Conservation (phyloP, 2,113 vertebrate species). For the Notechis scutatus region DNA sequence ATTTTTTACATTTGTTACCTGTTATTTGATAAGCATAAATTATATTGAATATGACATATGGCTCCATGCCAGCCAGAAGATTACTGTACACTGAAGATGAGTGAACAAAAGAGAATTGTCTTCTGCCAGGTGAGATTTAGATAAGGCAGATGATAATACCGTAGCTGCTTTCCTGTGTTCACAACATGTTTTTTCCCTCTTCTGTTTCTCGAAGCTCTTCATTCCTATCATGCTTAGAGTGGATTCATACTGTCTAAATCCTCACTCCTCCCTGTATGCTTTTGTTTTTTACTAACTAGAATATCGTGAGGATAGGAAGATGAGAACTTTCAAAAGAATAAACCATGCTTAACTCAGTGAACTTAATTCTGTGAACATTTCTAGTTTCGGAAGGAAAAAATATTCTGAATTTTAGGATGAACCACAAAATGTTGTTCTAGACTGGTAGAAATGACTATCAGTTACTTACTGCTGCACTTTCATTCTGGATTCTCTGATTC, state of each 20-base stretch:
- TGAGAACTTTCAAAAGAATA: neutral
- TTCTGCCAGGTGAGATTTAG: neutral
- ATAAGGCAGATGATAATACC: neutral
- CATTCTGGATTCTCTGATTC: conserved; percentile 59
- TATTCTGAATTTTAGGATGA: neutral
- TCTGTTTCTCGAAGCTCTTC: neutral
- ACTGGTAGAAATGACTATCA: neutral
- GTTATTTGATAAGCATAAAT: neutral
- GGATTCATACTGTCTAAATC: neutral
- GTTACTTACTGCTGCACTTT: conserved; percentile 59
- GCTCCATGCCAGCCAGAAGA: neutral
- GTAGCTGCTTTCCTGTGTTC: neutral
- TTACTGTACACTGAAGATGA: neutral
- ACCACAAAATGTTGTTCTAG: neutral
- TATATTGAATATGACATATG: neutral
- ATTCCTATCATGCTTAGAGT: neutral
- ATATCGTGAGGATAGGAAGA: neutral
- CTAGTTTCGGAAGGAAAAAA: neutral
- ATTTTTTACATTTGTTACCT: neutral
- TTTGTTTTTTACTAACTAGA: neutral
- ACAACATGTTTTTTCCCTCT: neutral
- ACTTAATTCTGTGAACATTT: neutral
- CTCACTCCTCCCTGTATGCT: neutral
- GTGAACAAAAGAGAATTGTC: neutral
- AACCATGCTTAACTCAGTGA: neutral